Conservation (phyloP, 1,140 invertebrate species). For the Eupeodes corollae region DNA sequence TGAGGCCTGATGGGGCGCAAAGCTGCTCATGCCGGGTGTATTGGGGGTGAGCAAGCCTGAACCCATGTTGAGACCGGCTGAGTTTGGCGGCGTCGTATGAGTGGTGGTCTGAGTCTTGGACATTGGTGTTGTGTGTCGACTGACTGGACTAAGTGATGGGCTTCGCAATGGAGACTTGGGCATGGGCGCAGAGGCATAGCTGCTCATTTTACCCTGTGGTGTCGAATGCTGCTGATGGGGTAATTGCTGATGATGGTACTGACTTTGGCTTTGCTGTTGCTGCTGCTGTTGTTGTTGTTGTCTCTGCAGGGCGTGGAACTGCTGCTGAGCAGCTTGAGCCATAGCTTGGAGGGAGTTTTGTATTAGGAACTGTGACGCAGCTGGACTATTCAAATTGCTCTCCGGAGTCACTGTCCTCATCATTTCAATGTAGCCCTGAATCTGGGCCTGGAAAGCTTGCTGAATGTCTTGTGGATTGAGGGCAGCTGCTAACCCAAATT, state of each 20-base stretch:
- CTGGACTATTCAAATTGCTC: slow-evolving; percentile 5
- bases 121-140: slow-evolving; percentile 23
- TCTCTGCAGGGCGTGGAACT: slow-evolving; percentile 67
- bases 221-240: slow-evolving; percentile 37
- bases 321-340: slow-evolving; percentile 37
- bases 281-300: slow-evolving; percentile 54
- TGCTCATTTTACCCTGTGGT: slow-evolving; percentile 25
- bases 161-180: slow-evolving; percentile 41
- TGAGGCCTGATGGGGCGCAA: slow-evolving; percentile 14
- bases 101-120: slow-evolving; percentile 26
- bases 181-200: slow-evolving; percentile 35
- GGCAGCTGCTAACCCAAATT: slow-evolving; percentile 10
- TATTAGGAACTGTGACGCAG: slow-evolving; percentile 29
- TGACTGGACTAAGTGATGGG: slow-evolving; percentile 40
- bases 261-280: slow-evolving; percentile 44
- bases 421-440: slow-evolving; percentile 35
- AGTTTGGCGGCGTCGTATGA: slow-evolving; percentile 37
- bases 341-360: slow-evolving; percentile 50
- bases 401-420: slow-evolving; percentile 25
- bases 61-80: slow-evolving; percentile 17
- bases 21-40: slow-evolving; percentile 40
- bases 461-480: slow-evolving; percentile 27
- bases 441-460: slow-evolving; percentile 31
- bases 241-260: slow-evolving; percentile 11
- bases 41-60: slow-evolving; percentile 42